These are phyloP conservation scores for Notothenia coriiceps DNA, from an alignment of 2,113 vertebrate genomes.

Conservation along the genomic window DNA sequence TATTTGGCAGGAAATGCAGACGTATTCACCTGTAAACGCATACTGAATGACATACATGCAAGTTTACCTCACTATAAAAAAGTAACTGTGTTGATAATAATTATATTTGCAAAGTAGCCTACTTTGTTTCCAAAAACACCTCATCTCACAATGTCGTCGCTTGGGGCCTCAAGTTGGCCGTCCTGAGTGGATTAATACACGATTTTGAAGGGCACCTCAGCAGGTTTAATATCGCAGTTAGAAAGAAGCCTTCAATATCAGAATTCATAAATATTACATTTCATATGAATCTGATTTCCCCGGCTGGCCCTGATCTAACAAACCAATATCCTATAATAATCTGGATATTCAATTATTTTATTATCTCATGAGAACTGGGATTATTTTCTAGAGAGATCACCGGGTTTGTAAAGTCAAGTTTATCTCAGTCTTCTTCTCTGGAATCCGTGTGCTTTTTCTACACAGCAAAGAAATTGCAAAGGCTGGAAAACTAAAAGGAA, in stretches of 20 bases:
- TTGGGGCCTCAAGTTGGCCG: too few relatives aligned
- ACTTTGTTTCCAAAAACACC: too few relatives aligned
- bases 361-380: conserved; percentile 32
- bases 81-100: too few relatives aligned
- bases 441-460: conserved; percentile 3
- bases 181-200: conserved; percentile 31
- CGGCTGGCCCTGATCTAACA: conserved; percentile 38
- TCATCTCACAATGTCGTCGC: too few relatives aligned
- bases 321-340: conserved; percentile 36
- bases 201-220: conserved; percentile 35
- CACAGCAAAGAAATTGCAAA: neutral
- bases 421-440: neutral
- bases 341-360: conserved; percentile 19
- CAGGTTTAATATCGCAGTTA: conserved; percentile 58
- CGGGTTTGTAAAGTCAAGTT: neutral
- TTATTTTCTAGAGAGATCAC: neutral
- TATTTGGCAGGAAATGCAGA: too few relatives aligned
- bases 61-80: too few relatives aligned
- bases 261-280: conserved; percentile 65
- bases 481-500: neutral
- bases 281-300: conserved; percentile 55
- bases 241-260: conserved; percentile 45
- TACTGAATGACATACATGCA: too few relatives aligned
- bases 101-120: too few relatives aligned
- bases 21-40: too few relatives aligned